A percentile compares a stretch with the other conserved stretches of the same genome.
Conservation (phyloP, 1,140 invertebrate genomes). For the Thrips palmi region DNA sequence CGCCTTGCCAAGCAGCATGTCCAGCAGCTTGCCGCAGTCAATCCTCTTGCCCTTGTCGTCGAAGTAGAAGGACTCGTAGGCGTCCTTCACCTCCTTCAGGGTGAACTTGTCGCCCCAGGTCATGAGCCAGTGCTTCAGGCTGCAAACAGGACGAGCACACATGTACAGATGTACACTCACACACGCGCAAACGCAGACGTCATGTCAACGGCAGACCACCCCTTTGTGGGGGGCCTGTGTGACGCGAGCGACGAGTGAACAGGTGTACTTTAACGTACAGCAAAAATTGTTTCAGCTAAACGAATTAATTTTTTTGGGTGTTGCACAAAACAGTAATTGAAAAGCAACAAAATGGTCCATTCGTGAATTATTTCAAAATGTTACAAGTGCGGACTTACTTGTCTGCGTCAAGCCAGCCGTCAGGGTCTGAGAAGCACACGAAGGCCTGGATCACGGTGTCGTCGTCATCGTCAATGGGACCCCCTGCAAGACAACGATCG, state of each 20-base stretch:
- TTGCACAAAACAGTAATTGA: too few species aligned
- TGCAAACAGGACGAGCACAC: constrained; percentile 22
- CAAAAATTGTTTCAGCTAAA: too few species aligned
- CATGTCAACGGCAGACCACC: too few species aligned
- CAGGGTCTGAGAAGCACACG: constrained; percentile 84
- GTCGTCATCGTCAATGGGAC: constrained; percentile 90
- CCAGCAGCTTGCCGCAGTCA: constrained; percentile 60
- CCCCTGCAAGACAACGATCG: constrained; percentile 25
- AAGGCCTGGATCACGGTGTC: constrained; percentile 88
- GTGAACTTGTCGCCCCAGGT: constrained; percentile 95
- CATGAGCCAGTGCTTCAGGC: constrained; percentile 82
- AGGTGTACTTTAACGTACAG: too few species aligned
- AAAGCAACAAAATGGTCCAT: too few species aligned
- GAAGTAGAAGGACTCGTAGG: constrained; percentile 82
- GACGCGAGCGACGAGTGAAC: too few species aligned
- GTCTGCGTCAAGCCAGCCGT: constrained; percentile 74
- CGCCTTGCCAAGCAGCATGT: constrained; percentile 17
- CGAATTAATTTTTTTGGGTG: too few species aligned
- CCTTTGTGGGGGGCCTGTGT: too few species aligned
- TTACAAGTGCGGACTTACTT: constrained; percentile 28
- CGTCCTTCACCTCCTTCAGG: constrained; percentile 80
- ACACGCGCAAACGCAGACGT: too few species aligned
- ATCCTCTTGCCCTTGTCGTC: constrained; percentile 85
- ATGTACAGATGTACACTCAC: too few species aligned
- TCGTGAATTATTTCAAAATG: neutral